A percentile compares a stretch with the other conserved stretches of the same genome.
phyloP scores from a whole-genome alignment of 2,797 vertebrate species.

The Oryzias dopingdopingensis region DNA sequence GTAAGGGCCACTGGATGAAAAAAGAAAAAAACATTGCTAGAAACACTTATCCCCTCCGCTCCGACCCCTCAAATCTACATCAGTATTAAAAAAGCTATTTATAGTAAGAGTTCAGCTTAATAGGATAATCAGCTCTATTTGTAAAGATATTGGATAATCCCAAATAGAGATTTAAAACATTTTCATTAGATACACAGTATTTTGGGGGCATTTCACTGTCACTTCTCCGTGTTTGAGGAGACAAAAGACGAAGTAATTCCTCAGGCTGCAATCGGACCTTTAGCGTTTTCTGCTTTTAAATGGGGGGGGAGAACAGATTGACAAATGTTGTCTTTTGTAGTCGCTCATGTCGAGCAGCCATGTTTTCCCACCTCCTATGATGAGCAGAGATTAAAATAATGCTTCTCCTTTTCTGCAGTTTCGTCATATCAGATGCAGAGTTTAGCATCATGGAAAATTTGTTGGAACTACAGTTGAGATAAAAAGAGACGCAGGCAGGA shows the following conservation, averaged over 20 bases:
- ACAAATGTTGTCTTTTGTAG: slow-evolving; percentile 7
- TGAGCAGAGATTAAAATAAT: slow-evolving; percentile 17
- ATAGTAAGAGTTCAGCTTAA: slow-evolving; percentile 78
- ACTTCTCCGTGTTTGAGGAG: slow-evolving; percentile 44
- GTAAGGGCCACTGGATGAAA: slow-evolving; percentile 57
- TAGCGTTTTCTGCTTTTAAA: slow-evolving; percentile 11
- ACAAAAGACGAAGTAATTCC: slow-evolving; percentile 50
- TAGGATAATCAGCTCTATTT: slow-evolving; percentile 81
- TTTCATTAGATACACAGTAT: slow-evolving; percentile 73
- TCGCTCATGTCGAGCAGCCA: slow-evolving; percentile 3
- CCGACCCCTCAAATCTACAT: slow-evolving; percentile 73
- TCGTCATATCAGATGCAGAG: slow-evolving; percentile 50
- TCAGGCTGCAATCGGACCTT: slow-evolving; percentile 8
- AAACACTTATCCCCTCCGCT: slow-evolving; percentile 71
- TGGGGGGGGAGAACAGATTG: not conserved
- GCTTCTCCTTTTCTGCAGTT: slow-evolving; percentile 11
- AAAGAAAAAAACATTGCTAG: slow-evolving; percentile 48
- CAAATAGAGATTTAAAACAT: slow-evolving; percentile 77
- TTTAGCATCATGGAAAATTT: slow-evolving; percentile 26
- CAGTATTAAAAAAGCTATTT: slow-evolving; percentile 77
- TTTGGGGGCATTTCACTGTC: slow-evolving; percentile 64
- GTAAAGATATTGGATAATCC: slow-evolving; percentile 82
- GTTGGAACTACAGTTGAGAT: slow-evolving; percentile 32
- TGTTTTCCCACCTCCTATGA: slow-evolving; percentile 4
- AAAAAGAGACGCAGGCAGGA: slow-evolving; percentile 43